Conservation (phyloP, 2,797 vertebrate genomes). For the Picus viridis region DNA sequence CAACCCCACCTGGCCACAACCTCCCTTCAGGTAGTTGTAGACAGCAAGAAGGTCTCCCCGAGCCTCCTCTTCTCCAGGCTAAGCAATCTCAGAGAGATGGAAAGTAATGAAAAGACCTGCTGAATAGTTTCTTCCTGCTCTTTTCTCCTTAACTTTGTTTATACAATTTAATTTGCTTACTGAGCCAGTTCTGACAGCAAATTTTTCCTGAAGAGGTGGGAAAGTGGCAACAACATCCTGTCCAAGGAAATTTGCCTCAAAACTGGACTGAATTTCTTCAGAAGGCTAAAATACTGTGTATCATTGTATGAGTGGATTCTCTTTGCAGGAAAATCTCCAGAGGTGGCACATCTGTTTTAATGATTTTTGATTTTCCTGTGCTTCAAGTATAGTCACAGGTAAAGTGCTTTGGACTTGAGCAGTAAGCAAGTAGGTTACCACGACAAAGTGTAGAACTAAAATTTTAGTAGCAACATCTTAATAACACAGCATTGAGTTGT, state of each 20-base stretch:
- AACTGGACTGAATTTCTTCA: background rate
- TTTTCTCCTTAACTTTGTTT: background rate
- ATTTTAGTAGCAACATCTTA: constrained; percentile 18
- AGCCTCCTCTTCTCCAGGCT: no score
- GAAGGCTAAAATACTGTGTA: background rate
- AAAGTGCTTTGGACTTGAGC: background rate
- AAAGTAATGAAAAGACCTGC: background rate
- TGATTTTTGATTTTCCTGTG: background rate
- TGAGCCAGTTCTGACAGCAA: background rate
- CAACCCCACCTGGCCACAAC: no score
- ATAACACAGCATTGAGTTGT: constrained; percentile 37
- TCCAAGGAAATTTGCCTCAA: background rate
- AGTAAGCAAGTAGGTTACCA: background rate
- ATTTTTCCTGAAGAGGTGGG: background rate
- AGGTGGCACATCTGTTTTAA: background rate
- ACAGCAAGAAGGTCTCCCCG: no score
- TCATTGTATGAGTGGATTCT: background rate
- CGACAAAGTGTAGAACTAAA: background rate
- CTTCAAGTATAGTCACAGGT: background rate
- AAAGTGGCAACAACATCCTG: background rate
- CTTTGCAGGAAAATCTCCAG: background rate
- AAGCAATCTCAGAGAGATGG: background rate
- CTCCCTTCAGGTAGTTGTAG: no score
- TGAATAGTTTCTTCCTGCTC: background rate
- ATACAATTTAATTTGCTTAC: background rate